Percentiles rank a stretch among this genome's conserved stretches.
Conservation (phyloP, 2,888 invertebrate genomes). For the Drosophila kuntzei region DNA sequence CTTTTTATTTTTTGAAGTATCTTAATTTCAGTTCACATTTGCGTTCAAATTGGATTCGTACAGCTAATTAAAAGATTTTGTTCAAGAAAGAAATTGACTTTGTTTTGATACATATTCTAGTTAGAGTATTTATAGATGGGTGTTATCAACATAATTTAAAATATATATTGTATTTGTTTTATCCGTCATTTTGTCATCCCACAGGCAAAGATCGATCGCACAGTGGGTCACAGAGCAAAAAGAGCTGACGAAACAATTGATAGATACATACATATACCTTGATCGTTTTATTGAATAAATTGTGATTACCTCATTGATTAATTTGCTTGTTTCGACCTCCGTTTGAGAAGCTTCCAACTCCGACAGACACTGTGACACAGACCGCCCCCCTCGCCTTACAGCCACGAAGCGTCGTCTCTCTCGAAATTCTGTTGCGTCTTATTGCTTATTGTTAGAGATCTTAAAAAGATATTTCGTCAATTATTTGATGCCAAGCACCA, state of each 20-base stretch:
- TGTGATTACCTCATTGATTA: constrained; percentile 73
- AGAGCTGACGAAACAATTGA: constrained; percentile 23
- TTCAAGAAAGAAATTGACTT: too few species aligned
- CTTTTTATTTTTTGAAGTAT: background rate
- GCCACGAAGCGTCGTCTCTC: background rate
- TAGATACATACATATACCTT: constrained; percentile 48
- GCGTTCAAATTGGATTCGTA: too few species aligned
- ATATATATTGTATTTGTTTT: background rate
- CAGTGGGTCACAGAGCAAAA: constrained; percentile 48
- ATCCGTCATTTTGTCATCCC: constrained; percentile 37
- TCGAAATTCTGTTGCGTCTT: constrained; percentile 10
- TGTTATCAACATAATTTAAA: background rate
- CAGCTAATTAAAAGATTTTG: too few species aligned
- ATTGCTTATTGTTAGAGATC: constrained; percentile 25
- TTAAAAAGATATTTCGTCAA: constrained; percentile 58
- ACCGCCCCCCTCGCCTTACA: background rate
- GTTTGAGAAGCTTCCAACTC: constrained; percentile 21
- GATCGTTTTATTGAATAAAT: constrained; percentile 44
- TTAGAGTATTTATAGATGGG: constrained; percentile 4
- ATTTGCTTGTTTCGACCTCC: constrained; percentile 55
- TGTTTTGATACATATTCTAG: background rate
- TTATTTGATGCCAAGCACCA: constrained; percentile 61
- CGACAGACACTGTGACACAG: background rate
- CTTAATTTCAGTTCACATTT: too few species aligned
- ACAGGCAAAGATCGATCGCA: constrained; percentile 44